Evolutionary conservation across 1,140 invertebrate species (phyloP), one percentile per base, ranked within the genome.

Genomic region (Trichonephila inaurata): DNA sequence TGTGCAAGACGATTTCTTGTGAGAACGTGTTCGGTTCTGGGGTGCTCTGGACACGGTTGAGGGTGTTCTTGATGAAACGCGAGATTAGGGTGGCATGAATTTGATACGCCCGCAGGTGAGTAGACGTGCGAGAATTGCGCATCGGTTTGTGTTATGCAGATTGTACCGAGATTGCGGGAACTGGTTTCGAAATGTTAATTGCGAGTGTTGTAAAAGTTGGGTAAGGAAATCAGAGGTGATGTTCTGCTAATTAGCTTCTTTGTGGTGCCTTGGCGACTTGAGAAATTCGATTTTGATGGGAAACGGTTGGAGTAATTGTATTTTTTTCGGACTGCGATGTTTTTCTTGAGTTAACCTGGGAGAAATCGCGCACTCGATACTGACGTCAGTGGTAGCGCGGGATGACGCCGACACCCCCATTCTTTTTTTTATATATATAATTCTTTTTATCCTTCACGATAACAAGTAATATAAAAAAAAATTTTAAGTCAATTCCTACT

Each of bases 1-100:
- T 87, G 58, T 28, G 85, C n/a, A 89, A 69, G 87, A 12, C n/a
- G 87, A 44, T 33, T 40, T 69, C 87, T 89, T 89, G 18, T 61
- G 83, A 86, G 83, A 86, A 61, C 83, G 60, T 61, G 83, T 86
- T 33, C 60, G 83, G 10, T 58, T 61, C 19, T 33, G 19, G 64
- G 87, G 33, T 66, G 51, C n/a, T 28, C 4, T 33, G 69, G 69
- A 72, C 69, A 72, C 24, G 69, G n/a, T 72, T 72, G 69, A 72
- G 28, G 69, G 69, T 14, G n/a, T n/a, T 14, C 24, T 33, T 28
- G 69, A 72, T 72, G 28, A 72, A 72, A 72, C 14, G 7, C 2
- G 3, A 72, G 69, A 72, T 72, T 72, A 72, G 16, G 69, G 24
- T 72, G 24, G 69, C 69, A 72, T 5, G 69, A 24, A 72, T 72